Evolutionary conservation across 2,797 vertebrate species (phyloP), one percentile per base, ranked within the genome.

Genomic region (Carapus acus): DNA sequence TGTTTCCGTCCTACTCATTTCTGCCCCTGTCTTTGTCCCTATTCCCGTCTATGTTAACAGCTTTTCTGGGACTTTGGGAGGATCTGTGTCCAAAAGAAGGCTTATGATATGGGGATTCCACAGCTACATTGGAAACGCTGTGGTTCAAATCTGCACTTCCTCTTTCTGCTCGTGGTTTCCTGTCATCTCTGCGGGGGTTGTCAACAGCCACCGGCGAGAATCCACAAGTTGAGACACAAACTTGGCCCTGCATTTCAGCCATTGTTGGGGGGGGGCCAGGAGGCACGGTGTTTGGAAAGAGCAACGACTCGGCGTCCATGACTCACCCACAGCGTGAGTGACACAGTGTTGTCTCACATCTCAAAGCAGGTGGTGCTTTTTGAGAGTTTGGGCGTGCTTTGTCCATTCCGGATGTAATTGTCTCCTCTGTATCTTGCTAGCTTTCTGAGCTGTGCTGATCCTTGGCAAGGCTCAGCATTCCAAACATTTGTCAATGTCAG

Each of bases 291-390:
- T 82, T 75, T 66, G 69, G 68, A 45, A 76, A 76, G 13, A 65
- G 46, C 58, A 64, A 24, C 71, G 67, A 69, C 60, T 54, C n/a
- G 61, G 44, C 54, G 55, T 52, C 49, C 67, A 63, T 74, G 73
- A 59, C 74, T 83, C 78, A 82, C 52, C 57, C 36, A 67, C 48
- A 53, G 63, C 19, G 43, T 36, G 63, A 29, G 43, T 36, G 73
- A 43, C 62, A 70, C 11, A 15, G 2, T 4, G 49, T 42, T 36
- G 8, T 31, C 39, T 43, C 42, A 62, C 45, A 18, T 49, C 57
- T 67, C 63, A 23, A 7, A 52, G 58, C 15, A 15, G 58, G 43
- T 72, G 71, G 69, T 73, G 47, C 74, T 66, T 56, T 65, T 71
- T 56, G 54, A 67, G 19, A 2, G 37, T 4, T 54, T 36, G 63